These are phyloP conservation scores for Carterocephalus palaemon DNA, from an alignment of 2,888 invertebrate species.

Conservation along the genomic window DNA sequence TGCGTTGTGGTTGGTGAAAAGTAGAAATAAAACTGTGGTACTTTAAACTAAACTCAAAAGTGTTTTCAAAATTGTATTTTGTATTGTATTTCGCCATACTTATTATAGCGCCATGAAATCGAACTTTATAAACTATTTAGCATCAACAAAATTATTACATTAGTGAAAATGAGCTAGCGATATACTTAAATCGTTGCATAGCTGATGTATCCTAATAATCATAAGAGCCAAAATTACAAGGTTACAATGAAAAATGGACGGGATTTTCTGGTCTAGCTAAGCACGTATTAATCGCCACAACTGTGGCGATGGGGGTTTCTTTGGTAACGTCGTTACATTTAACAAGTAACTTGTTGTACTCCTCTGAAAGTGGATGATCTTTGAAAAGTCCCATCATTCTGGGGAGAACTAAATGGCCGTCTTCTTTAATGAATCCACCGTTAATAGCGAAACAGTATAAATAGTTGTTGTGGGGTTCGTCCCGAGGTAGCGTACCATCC, in stretches of 20 bases:
- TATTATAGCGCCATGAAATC: too few species aligned
- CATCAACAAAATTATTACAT: too few species aligned
- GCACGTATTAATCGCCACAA: neutral
- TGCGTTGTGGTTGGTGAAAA: too few species aligned
- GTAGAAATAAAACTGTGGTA: too few species aligned
- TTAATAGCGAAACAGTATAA: neutral
- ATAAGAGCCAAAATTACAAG: too few species aligned
- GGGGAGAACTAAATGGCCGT: neutral
- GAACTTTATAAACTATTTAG: too few species aligned
- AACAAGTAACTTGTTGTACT: neutral
- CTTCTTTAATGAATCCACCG: neutral
- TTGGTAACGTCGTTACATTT: slow-evolving; percentile 3
- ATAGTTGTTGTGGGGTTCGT: neutral
- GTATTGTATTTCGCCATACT: too few species aligned
- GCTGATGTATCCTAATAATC: too few species aligned
- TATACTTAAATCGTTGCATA: too few species aligned
- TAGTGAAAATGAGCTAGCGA: too few species aligned
- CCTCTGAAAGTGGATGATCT: neutral
- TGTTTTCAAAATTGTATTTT: too few species aligned
- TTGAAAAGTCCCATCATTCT: neutral
- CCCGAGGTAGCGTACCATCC: neutral
- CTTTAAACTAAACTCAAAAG: too few species aligned
- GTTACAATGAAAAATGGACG: neutral
- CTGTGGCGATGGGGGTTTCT: neutral
- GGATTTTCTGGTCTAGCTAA: neutral